Evolutionary conservation across 2,797 vertebrate genomes (phyloP).

Genomic region (Pachyuromys duprasi): DNA sequence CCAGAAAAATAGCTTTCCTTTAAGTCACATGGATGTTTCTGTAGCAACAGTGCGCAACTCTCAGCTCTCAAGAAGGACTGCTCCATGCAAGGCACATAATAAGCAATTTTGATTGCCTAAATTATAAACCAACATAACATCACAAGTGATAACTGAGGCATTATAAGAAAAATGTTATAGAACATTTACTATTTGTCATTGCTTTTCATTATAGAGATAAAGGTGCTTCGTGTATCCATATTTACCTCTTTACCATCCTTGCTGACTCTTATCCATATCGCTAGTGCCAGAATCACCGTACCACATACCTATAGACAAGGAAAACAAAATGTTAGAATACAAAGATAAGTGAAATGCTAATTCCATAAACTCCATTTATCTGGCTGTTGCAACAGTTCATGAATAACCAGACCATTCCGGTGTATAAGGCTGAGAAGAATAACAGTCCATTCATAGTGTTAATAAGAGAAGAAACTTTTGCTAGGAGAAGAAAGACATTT

Average conservation of each 20-base stretch:
- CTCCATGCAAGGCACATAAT: not conserved
- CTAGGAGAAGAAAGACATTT: not conserved
- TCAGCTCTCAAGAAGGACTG: not conserved
- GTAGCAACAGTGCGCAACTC: not conserved
- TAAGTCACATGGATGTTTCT: not conserved
- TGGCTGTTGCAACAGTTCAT: not conserved
- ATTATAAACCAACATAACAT: not conserved
- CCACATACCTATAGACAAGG: conserved; percentile 86
- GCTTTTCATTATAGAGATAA: not conserved
- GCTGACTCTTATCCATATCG: conserved; percentile 86
- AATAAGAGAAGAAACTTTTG: not conserved
- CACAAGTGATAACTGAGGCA: not conserved
- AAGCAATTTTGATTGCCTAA: not conserved
- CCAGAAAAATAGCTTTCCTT: not conserved
- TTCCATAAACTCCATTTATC: not conserved
- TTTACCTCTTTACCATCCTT: conserved; percentile 83
- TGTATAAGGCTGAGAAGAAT: not conserved
- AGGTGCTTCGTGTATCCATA: not conserved
- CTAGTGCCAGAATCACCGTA: conserved; percentile 84
- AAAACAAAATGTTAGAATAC: conserved; percentile 37
- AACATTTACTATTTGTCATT: not conserved
- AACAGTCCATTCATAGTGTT: not conserved
- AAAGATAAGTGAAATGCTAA: not conserved
- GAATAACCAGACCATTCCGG: not conserved
- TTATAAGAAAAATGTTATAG: not conserved